Evolutionary conservation across 2,888 invertebrate genomes (phyloP), one percentile per base, ranked within the genome.

Genomic region (Gortyna flavago): DNA sequence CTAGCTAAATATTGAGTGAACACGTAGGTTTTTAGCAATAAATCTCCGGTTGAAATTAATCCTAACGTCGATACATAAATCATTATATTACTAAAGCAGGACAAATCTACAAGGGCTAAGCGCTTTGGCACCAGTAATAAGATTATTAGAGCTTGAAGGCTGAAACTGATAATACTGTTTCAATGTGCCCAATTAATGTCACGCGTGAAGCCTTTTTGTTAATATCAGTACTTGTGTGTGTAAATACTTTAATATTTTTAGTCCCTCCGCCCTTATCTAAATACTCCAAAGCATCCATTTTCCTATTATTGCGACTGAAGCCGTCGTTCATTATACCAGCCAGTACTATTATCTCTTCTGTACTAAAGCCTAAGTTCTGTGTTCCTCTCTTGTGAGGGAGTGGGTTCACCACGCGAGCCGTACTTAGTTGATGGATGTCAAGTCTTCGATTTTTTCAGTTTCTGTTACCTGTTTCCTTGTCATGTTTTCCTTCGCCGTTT

Each of bases 171-270:
- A 79, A 72, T 59, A 78, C 44, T 70, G 59, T 44, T 73, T 75
- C 71, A 80, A 48, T 61, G 18, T 69, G 44, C 71, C 85, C 54
- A 75, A 80, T 79, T 72, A 69, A 61, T 80, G 78, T 79, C 80
- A 72, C 32, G 66, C 64, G 68, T 59, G 81, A 85, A 85, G 77
- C 79, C 84, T 73, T 74, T 79, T 61, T 59, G 51, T 69, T 81
- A 84, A 84, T 85, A 51, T 83, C 68, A 83, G 67, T 57, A 83
- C 35, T 54, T 54, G 11, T 54, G 25, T 25, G 21, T 68, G 32
- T 62, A 6, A 38, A 16, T 62, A 25, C 3, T 25, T 21, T 18
- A 18, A 57, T 8, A 13, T 51, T 41, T 44, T 44, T 1, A 18
- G 29, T 79, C 1, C 21, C 79, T 67, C 44, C 18, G 25, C 6